A percentile compares a stretch with the other conserved stretches of the same genome.
phyloP scores from a whole-genome alignment of 2,113 vertebrate genomes.

The Gymnorhina tibicen region DNA sequence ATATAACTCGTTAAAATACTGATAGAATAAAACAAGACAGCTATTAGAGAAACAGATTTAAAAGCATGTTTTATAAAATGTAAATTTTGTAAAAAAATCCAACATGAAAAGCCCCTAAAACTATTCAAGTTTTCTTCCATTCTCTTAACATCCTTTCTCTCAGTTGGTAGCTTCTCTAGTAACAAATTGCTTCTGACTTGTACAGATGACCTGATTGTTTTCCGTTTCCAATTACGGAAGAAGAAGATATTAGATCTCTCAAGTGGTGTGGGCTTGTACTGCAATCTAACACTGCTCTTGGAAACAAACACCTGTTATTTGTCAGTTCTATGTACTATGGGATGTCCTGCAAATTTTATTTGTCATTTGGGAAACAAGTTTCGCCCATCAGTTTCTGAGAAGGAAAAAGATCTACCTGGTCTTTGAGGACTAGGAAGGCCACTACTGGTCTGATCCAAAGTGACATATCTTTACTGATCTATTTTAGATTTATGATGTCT shows the following conservation, averaged over 20 bases:
- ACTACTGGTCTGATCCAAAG: neutral
- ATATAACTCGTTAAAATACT: neutral
- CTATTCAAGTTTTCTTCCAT: neutral
- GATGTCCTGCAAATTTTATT: neutral
- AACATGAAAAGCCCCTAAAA: neutral
- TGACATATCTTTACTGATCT: neutral
- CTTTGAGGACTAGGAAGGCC: neutral
- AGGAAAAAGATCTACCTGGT: neutral
- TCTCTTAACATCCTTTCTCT: neutral
- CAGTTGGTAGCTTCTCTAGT: neutral
- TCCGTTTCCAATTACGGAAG: neutral
- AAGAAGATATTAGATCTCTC: neutral
- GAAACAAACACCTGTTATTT: neutral
- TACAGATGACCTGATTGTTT: neutral
- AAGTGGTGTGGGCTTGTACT: neutral
- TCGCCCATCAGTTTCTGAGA: neutral
- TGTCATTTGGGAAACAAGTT: neutral
- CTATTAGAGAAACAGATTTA: neutral
- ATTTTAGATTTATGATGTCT: neutral
- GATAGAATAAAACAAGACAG: neutral
- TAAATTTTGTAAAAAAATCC: neutral
- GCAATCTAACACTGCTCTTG: neutral
- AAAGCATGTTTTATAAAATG: neutral
- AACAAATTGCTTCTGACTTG: neutral
- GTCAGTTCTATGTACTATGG: neutral